A percentile compares a stretch with the other conserved stretches of the same genome.
Conservation (phyloP, 2,888 invertebrate genomes). For the Rugalucina vietnamica region DNA sequence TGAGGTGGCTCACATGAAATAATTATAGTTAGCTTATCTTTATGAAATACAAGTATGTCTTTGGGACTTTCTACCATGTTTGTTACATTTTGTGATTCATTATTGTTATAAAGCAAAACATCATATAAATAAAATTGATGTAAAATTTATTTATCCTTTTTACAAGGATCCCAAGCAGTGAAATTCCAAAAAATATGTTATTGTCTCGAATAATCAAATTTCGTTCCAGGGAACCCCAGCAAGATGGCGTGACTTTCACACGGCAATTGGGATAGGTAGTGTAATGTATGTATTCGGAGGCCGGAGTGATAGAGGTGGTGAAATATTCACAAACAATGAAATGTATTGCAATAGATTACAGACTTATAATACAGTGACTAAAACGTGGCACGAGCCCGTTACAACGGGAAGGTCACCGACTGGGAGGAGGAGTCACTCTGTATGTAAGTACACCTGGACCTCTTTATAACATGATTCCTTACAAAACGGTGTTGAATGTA, state of each 20-base stretch:
- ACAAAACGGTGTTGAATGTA: no score
- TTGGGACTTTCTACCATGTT: no score
- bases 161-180: not conserved
- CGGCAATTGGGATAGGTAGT: constrained; percentile 90
- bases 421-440: constrained; percentile 95
- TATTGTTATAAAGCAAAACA: no score
- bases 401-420: constrained; percentile 88
- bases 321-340: constrained; percentile 88
- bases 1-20: no score
- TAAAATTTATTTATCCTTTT: constrained; percentile 20
- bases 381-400: constrained; percentile 88
- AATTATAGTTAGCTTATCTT: no score
- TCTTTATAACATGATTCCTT: no score
- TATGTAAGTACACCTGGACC: constrained; percentile 89
- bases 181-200: not conserved
- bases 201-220: not conserved
- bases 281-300: constrained; percentile 97
- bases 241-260: constrained; percentile 93
- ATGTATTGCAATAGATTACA: constrained; percentile 91
- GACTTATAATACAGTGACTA: constrained; percentile 88
- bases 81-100: no score
- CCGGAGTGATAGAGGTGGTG: constrained; percentile 90
- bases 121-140: no score
- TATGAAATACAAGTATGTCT: no score
- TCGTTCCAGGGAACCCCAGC: constrained; percentile 89